phyloP scores from a whole-genome alignment of 2,888 invertebrate species.

The Chydorus sphaericus region DNA sequence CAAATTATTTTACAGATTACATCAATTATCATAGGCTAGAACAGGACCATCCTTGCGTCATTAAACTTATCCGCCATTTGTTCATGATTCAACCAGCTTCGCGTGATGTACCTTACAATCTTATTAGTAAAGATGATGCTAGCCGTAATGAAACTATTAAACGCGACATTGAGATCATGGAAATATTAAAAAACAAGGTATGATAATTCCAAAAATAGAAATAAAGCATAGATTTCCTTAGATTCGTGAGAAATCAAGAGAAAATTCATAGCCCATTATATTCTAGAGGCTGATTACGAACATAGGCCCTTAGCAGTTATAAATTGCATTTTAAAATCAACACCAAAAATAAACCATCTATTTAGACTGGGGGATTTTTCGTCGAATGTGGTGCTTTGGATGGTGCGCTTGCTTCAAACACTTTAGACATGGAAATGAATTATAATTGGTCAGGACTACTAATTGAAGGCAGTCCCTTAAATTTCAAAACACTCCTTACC shows the following conservation, averaged over 20 bases:
- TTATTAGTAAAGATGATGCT: too few species aligned
- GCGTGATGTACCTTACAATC: background rate
- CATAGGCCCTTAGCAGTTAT: too few species aligned
- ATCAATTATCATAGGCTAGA: background rate
- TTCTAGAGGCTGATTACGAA: too few species aligned
- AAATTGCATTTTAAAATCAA: too few species aligned
- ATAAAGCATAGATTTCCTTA: background rate
- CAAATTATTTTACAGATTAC: too few species aligned
- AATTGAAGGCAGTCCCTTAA: conserved; percentile 37
- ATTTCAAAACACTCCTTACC: conserved; percentile 30
- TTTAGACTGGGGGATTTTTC: conserved; percentile 31
- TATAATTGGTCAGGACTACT: conserved; percentile 36
- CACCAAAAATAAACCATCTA: too few species aligned
- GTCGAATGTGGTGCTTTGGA: conserved; percentile 40
- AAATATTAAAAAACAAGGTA: background rate
- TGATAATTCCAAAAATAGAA: background rate
- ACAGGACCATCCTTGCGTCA: background rate
- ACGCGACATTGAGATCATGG: too few species aligned
- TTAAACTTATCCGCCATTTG: background rate
- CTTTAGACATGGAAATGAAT: conserved; percentile 34
- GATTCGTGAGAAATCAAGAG: background rate
- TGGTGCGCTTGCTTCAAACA: conserved; percentile 39
- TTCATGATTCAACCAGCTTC: background rate
- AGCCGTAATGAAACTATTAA: too few species aligned
- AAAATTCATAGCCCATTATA: too few species aligned